Base-by-base conservation (phyloP, 1,140 invertebrate genomes). In the Arion vulgaris region DNA sequence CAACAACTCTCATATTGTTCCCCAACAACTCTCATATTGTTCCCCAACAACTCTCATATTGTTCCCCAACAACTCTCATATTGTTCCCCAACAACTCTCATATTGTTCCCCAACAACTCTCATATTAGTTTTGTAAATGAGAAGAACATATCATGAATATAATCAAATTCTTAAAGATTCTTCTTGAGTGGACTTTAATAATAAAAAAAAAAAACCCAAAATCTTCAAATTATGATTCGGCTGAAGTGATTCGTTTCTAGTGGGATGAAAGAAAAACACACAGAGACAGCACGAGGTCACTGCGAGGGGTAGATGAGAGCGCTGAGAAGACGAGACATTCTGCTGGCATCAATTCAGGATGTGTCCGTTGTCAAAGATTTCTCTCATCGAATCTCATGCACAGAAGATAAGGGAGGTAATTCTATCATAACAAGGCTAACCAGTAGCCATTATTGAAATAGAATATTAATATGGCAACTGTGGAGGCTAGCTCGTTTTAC, bases 341-440 rank as follows among this genome's bases (percentile, higher is more conserved):
- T 57, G 53, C 53, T 57, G 53, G 53, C 53, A 57, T 57, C 53
- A 57, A 57, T 57, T 57, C 53, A 23, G 53, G 23, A 57, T 57
- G 53, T 57, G 53, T 57, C 53, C 53, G 53, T 57, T 57, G 9
- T 57, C 53, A 57, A 4, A 57, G 53, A 4, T 5, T 23, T 19
- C 45, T 57, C 53, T 57, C 15, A 57, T 57, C 53, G 9, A 57
- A 57, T 57, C 53, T n/a, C 7, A 23, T 4, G 26, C 53, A 19
- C 9, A 15, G 53, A 57, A 57, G 53, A 57, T 57, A 57, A 57
- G 53, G 53, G 53, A 57, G 53, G 53, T 57, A 57, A 57, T 57
- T 57, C 26, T 57, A 57, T 57, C 53, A 57, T 57, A 57, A 57
- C 53, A 57, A 57, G 19, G 53, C 53, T 57, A 57, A 57, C 53